Evolutionary conservation across 2,113 vertebrate species (phyloP), one percentile per base, ranked within the genome.

Genomic region (Acrocephalus arundinaceus): DNA sequence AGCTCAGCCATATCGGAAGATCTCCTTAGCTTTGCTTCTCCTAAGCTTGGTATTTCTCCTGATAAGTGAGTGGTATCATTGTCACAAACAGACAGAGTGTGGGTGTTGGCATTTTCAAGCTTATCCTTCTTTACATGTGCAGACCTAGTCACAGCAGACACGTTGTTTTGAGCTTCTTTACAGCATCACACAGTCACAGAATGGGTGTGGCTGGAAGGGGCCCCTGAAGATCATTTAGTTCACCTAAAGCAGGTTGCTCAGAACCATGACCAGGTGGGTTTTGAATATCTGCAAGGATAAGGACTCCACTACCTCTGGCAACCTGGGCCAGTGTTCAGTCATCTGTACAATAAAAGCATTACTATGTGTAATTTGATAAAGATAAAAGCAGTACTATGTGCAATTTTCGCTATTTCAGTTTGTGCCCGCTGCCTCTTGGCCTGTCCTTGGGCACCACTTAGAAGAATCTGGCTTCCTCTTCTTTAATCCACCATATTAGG

Each of bases 391-490:
- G 65, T 79, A 65, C 11, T 28, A 14, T 33, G 83, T 76, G 43
- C 15, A n/a, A 43, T 88, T 62, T 85, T 70, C 46, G 78, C 20
- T 71, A 11, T 58, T 87, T 85, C 57, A 45, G 0, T 85, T 78
- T 72, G 28, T 82, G 24, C 15, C 52, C 0, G 0, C 31, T 82
- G 52, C 48, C 41, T 87, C 45, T 81, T 77, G 35, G 55, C 20
- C 37, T 75, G 51, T 72, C 66, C 48, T 61, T 67, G 28, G 31
- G n/a, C 15, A 79, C 15, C 25, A 46, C n/a, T 78, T 59, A 65
- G 33, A 93, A 91, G 19, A 91, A 65, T 73, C 24, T 71, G 31
- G 7, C 33, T 93, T 90, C 31, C 48, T 35, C 49, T 76, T 88
- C 48, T 88, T 70, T 77, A 61, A 14, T 76, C 15, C 54, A 55